Conservation (phyloP, 2,113 vertebrate genomes). For the Etheostoma spectabile region DNA sequence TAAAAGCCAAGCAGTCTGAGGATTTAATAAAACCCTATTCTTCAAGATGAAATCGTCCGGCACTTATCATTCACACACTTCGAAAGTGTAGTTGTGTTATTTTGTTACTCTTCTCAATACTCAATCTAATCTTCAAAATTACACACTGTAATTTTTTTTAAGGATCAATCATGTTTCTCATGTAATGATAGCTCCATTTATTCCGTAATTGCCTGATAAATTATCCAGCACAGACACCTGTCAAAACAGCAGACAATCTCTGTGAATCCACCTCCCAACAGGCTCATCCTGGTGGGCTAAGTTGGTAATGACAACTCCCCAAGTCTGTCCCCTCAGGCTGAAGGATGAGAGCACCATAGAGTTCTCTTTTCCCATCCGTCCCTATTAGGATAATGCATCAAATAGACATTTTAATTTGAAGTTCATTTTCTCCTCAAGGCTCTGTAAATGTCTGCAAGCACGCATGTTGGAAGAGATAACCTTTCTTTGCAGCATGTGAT, state of each 20-base stretch:
- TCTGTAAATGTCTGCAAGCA: conserved; percentile 76
- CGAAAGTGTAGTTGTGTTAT: background rate
- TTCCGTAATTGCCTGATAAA: conserved; percentile 80
- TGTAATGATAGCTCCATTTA: conserved; percentile 68
- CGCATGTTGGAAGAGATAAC: conserved; percentile 66
- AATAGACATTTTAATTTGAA: conserved; percentile 85
- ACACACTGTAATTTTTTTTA: background rate
- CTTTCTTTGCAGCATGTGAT: conserved; percentile 68
- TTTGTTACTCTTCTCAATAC: conserved; percentile 6
- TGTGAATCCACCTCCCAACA: conserved; percentile 77
- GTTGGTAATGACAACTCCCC: conserved; percentile 81
- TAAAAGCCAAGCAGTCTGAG: background rate
- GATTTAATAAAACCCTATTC: conserved; percentile 4
- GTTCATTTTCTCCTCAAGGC: conserved; percentile 83
- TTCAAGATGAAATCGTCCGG: background rate
- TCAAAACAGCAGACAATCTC: conserved; percentile 79
- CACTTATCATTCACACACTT: background rate
- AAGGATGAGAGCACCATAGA: conserved; percentile 68
- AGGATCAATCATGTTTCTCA: conserved; percentile 57
- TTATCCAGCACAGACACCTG: conserved; percentile 82
- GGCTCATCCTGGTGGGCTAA: conserved; percentile 78
- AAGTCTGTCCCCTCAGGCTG: conserved; percentile 80
- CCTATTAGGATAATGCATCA: conserved; percentile 82
- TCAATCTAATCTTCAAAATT: conserved; percentile 7
- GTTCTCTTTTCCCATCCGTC: conserved; percentile 75